Conservation (phyloP, 2,797 vertebrate species). For the Sebastiscus albofasciatus region DNA sequence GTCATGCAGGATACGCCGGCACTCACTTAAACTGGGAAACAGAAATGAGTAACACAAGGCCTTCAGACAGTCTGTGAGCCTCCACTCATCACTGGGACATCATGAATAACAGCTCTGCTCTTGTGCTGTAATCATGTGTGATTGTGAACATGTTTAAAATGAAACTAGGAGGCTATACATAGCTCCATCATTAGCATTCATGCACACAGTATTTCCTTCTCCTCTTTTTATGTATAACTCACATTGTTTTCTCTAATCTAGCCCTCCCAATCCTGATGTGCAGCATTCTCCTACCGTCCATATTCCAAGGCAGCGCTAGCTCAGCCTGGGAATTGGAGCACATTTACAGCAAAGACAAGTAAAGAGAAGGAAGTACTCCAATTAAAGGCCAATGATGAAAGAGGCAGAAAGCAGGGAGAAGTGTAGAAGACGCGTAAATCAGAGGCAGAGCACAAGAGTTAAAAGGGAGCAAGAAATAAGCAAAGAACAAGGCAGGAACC, state of each 20-base stretch:
- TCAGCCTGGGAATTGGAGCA: slow-evolving; percentile 18
- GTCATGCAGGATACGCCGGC: slow-evolving; percentile 44
- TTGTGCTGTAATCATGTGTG: background rate
- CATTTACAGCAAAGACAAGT: background rate
- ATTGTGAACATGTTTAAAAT: slow-evolving; percentile 13
- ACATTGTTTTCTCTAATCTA: background rate
- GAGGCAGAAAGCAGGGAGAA: slow-evolving; percentile 30
- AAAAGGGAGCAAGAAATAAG: slow-evolving; percentile 11
- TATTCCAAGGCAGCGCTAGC: background rate
- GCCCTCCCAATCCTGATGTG: background rate
- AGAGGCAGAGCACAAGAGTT: background rate
- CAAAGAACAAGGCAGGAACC: background rate
- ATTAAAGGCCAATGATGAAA: slow-evolving; percentile 68
- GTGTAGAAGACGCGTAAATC: background rate
- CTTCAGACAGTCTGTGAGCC: slow-evolving; percentile 2
- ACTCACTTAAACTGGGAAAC: slow-evolving; percentile 52
- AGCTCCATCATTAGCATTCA: background rate
- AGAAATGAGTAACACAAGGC: slow-evolving; percentile 35
- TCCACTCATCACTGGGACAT: slow-evolving; percentile 17
- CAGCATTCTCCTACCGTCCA: background rate
- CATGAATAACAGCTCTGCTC: background rate
- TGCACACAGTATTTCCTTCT: background rate
- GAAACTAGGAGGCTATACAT: background rate
- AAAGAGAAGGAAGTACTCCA: slow-evolving; percentile 39
- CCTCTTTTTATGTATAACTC: background rate